These are phyloP conservation scores for Ardeotis arabs DNA, from an alignment of 2,113 vertebrate species.

Conservation along the genomic window DNA sequence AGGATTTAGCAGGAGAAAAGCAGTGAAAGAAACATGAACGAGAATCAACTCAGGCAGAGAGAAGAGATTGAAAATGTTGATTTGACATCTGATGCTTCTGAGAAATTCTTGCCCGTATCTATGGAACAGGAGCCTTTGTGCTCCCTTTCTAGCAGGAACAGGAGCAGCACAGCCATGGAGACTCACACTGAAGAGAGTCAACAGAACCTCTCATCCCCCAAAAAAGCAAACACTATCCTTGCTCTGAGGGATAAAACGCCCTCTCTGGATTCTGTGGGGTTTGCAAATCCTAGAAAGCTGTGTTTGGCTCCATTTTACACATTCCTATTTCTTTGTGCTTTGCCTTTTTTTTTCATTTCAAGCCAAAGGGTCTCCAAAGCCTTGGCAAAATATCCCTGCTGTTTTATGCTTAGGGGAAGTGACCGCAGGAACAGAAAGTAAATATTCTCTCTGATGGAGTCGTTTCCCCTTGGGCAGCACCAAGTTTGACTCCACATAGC, in stretches of 20 bases:
- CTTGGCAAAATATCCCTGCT: neutral
- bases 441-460: neutral
- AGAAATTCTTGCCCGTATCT: neutral
- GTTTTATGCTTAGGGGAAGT: neutral
- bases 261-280: neutral
- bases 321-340: neutral
- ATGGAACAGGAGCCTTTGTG: neutral
- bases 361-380: neutral
- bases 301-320: neutral
- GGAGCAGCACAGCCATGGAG: neutral
- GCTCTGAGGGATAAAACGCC: neutral
- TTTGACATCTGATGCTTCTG: constrained; percentile 8
- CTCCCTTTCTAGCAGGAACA: neutral
- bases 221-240: neutral
- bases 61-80: constrained; percentile 33
- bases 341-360: neutral
- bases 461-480: neutral
- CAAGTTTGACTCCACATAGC: neutral
- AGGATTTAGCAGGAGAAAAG: neutral
- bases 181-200: neutral
- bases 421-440: accelerated
- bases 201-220: neutral
- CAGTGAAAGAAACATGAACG: neutral
- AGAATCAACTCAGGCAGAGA: neutral
- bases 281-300: neutral